Evolutionary conservation across 1,140 invertebrate genomes (phyloP), one percentile per base, ranked within the genome.

Genomic region (Cyrtorhinus lividipennis): DNA sequence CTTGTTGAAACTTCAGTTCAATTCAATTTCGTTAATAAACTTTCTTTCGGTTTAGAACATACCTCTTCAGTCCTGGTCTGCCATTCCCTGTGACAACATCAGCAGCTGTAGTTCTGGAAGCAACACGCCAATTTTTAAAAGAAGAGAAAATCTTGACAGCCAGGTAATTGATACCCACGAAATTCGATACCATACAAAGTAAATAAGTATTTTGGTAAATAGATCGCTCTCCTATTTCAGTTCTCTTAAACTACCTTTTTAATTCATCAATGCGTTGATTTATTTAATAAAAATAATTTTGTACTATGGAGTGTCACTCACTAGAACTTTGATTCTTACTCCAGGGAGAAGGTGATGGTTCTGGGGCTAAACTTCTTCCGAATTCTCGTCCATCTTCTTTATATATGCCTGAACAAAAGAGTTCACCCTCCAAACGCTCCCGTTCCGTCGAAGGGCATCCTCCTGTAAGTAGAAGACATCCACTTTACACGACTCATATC

Each of bases 311-410:
- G n/a, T n/a, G n/a, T n/a, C n/a, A n/a, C n/a, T n/a, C n/a, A n/a
- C n/a, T n/a, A n/a, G n/a, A n/a, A n/a, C n/a, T n/a, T n/a, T n/a
- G n/a, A n/a, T n/a, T n/a, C n/a, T n/a, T n/a, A n/a, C n/a, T 61
- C 20, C 27, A 61, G 45, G 30, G 2, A 18, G 58, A 18, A 10
- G 48, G 48, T 53, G 48, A 53, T 20, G 18, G 5, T 8, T 38
- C 62, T 26, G 1, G n/a, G 2, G 26, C 24, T 22, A 65, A 56
- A n/a, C 58, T 61, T 2, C 53, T 58, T 18, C 61, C 64, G 1
- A 65, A 65, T 44, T 62, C 64, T 20, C 27, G 64, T n/a, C 64
- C 64, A 13, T 56, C 61, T 1, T 65, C 64, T 2, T 56, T 65
- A 1, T 56, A 62, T 22, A 61, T 62, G 25, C 27, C 61, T 10